Base-by-base conservation (phyloP, 2,888 invertebrate species). In the Chesias legatella region DNA sequence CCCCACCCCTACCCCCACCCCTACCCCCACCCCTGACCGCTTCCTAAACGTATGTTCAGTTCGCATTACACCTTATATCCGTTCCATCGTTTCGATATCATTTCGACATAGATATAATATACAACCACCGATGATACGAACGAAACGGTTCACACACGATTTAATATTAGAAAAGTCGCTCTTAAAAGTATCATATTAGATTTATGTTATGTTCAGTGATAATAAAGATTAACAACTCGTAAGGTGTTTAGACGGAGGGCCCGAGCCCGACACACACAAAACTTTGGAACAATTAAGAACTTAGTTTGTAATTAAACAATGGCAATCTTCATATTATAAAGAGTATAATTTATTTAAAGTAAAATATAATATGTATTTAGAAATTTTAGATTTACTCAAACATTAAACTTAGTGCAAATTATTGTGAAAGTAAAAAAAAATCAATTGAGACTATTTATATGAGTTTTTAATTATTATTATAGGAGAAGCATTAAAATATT, bases 401-500 rank as follows among this genome's bases (percentile, higher is more conserved):
- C 81, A 75, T 83, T 85, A 80, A 84, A 86, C 76, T 86, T 86
- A 86, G 88, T 86, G 86, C 85, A 86, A 86, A 86, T 85, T 88
- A 88, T 82, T 83, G 81, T 84, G 84, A 78, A 55, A 43, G 51
- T 70, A 75, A 77, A 72, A n/a, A 61, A 60, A 79, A 84, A 85
- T 82, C 85, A 80, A 86, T 84, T 84, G 80, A 85, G 67, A 86
- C 83, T 84, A 85, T 84, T 83, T 86, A 84, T 86, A 86, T 88
- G 86, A 83, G 78, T 88, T 88, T 81, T 84, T 85, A 81, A 85
- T 85, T 85, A 85, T 86, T 85, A 85, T 83, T 86, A 85, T 88
- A 86, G 84, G 85, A 71, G 78, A 77, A 79, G 73, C 72, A 84
- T 85, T 79, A 79, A 86, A 79, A 84, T 86, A 86, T 86, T 85